Conservation (phyloP, 2,113 vertebrate genomes). For the Pygathrix nemaeus region DNA sequence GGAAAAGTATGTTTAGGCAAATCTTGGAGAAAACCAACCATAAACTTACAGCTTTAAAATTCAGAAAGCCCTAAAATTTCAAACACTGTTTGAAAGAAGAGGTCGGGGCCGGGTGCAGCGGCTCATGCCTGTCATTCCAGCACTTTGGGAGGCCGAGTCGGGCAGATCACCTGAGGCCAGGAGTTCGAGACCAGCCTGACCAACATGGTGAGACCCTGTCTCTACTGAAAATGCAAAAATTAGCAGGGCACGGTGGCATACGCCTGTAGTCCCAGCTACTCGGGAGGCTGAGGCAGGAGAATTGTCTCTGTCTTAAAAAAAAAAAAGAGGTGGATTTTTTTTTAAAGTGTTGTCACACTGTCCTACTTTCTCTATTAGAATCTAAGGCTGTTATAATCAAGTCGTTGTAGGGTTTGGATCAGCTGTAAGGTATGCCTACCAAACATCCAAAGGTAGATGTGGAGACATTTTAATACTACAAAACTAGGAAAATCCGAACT, state of each 20-base stretch:
- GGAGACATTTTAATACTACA: neutral
- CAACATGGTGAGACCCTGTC: too few relatives aligned
- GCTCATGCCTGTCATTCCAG: too few relatives aligned
- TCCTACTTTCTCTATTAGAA: neutral
- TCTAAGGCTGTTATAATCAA: neutral
- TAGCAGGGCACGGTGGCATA: too few relatives aligned
- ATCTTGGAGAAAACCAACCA: neutral
- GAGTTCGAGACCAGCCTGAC: too few relatives aligned
- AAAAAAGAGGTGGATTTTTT: neutral
- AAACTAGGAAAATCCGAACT: neutral
- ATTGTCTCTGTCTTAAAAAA: too few relatives aligned
- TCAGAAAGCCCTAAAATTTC: neutral
- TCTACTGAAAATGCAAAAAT: too few relatives aligned
- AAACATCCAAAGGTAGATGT: neutral
- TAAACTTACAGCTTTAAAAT: conserved; percentile 1
- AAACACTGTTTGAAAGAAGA: neutral
- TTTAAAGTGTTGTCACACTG: neutral
- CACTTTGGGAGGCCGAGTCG: too few relatives aligned
- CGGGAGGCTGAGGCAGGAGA: too few relatives aligned
- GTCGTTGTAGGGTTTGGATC: neutral
- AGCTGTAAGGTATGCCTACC: neutral
- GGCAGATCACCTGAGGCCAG: too few relatives aligned
- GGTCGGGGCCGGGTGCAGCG: too few relatives aligned
- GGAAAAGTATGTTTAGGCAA: neutral
- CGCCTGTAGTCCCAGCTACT: too few relatives aligned